These are phyloP conservation scores for Papilio polytes DNA, from an alignment of 1,140 invertebrate genomes.

Conservation along the genomic window DNA sequence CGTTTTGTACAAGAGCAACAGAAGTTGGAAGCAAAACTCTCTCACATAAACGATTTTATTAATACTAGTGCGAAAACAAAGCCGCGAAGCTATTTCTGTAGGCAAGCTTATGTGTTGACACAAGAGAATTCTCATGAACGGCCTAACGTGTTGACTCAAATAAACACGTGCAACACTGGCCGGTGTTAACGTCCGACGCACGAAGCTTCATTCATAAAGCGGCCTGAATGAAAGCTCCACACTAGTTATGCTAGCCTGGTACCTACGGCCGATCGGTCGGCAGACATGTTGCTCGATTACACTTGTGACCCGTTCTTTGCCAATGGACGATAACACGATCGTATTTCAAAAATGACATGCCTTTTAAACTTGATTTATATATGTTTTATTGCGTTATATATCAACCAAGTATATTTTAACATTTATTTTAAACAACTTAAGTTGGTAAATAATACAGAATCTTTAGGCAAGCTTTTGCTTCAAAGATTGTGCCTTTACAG, in stretches of 20 bases:
- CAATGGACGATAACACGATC: constrained; percentile 23
- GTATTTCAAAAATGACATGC: constrained; percentile 20
- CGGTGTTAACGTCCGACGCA: constrained; percentile 52
- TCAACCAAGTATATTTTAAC: background rate
- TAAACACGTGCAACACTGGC: constrained; percentile 71
- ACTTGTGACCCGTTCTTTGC: background rate
- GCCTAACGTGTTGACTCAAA: constrained; percentile 72
- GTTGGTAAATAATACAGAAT: no score
- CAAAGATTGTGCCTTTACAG: no score
- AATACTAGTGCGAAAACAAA: constrained; percentile 70
- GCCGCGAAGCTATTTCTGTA: constrained; percentile 74
- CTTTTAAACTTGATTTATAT: constrained; percentile 1
- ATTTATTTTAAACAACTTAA: background rate
- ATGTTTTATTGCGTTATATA: background rate
- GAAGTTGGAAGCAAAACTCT: constrained; percentile 37
- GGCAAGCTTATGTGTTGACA: constrained; percentile 76
- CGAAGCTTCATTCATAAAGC: constrained; percentile 72
- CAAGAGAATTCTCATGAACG: constrained; percentile 81
- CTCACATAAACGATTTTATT: constrained; percentile 43
- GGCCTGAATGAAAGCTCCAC: constrained; percentile 76
- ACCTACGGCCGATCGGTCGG: constrained; percentile 66
- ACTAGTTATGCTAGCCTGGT: constrained; percentile 70
- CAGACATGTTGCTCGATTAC: constrained; percentile 69
- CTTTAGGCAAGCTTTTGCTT: no score
- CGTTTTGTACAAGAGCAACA: constrained; percentile 25